These are phyloP conservation scores for Euphydryas editha DNA, from an alignment of 2,888 invertebrate genomes.

Conservation along the genomic window DNA sequence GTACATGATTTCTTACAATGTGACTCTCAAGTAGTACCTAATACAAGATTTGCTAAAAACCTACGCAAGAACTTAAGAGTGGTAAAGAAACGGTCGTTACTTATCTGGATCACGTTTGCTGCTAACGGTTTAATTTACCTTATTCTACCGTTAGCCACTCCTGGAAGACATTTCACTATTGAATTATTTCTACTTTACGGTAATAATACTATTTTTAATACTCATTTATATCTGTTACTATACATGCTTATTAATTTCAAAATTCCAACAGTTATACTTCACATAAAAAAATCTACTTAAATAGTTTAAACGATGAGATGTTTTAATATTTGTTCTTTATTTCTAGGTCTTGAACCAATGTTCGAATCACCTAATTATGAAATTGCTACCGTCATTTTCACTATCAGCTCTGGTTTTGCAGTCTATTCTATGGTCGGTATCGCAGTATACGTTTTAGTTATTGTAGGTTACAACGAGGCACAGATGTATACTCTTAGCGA, in stretches of 20 bases:
- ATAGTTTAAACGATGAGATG: too few relatives aligned
- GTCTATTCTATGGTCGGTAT: conserved; percentile 51
- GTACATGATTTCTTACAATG: conserved; percentile 48
- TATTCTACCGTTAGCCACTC: conserved; percentile 45
- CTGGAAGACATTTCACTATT: too few relatives aligned
- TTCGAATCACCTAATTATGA: conserved; percentile 59
- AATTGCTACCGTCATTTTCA: conserved; percentile 47
- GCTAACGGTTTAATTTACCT: conserved; percentile 53
- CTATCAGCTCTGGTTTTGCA: conserved; percentile 44
- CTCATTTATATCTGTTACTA: neutral
- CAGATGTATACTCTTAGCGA: too few relatives aligned
- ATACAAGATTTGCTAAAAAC: conserved; percentile 52
- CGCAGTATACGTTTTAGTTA: conserved; percentile 52
- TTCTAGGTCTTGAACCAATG: conserved; percentile 60
- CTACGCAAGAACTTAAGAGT: conserved; percentile 47
- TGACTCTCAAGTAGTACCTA: conserved; percentile 46
- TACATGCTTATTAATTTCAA: too few relatives aligned
- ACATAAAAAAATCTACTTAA: too few relatives aligned
- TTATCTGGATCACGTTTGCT: conserved; percentile 57
- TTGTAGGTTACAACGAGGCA: too few relatives aligned
- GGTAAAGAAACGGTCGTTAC: too few relatives aligned
- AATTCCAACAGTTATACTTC: neutral
- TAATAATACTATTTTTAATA: conserved; percentile 28
- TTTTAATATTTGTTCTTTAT: too few relatives aligned
- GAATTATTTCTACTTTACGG: conserved; percentile 53